Evolutionary conservation across 2,888 invertebrate species (phyloP), one percentile per base, ranked within the genome.

Genomic region (Crocallis elinguaria): DNA sequence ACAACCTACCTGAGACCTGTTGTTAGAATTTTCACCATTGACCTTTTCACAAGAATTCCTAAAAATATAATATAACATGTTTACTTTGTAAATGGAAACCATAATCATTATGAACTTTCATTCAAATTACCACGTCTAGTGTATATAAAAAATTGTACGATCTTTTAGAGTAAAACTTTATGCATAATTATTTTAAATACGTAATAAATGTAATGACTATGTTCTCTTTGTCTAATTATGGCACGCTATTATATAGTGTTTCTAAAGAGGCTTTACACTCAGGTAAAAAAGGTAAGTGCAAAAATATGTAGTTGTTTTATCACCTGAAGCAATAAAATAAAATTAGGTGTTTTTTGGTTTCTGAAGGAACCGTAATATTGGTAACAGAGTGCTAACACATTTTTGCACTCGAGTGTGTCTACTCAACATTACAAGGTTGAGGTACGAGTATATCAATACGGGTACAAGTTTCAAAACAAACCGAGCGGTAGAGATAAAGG

Each of bases 401-500:
- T 25, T 16, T 39, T 35, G 17, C 21, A 30, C 14, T 39, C 19
- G 12, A 11, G 35, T 37, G 35, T 56, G 12, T 19, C 19, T 6
- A 13, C 13, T 13, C 30, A 30, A n/a, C n/a, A n/a, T n/a, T n/a
- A n/a, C n/a, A n/a, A n/a, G n/a, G n/a, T n/a, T n/a, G n/a, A n/a
- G n/a, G 11, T 44, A 36, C 12, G 19, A 1, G 25, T 0, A n/a
- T 3, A 25, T 25, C 25, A 25, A 1, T 25, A 1, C 36, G 25
- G 38, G 19, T 11, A 42, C 37, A 41, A 23, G 19, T 36, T 29
- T 12, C 11, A 23, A 27, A 27, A 41, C 9, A 41, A 25, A 38
- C 29, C 4, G 4, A 16, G n/a, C 29, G 9, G 55, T 51, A 56
- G 38, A 52, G 53, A 57, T 51, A 56, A 41, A 52, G 53, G 56